These are phyloP conservation scores for Styela clava DNA, from an alignment of 23 tunicate species.

Conservation along the genomic window DNA sequence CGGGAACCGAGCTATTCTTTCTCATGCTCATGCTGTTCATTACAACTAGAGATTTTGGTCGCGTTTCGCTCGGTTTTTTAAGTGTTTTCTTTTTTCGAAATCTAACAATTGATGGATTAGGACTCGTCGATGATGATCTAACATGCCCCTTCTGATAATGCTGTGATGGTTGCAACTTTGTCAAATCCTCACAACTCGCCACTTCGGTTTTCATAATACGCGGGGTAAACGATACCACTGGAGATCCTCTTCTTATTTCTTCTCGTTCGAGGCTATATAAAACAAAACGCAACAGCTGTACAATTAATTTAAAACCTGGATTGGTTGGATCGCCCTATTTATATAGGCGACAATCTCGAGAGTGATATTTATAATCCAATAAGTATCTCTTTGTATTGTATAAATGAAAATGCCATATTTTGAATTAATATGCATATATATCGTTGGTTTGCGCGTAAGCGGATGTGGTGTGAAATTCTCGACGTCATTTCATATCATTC, in stretches of 20 bases:
- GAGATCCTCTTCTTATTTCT: neutral
- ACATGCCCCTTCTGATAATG: neutral
- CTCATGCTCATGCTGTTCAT: neutral
- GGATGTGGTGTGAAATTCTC: no score
- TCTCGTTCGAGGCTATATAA: neutral
- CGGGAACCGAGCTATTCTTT: neutral
- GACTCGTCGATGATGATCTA: constrained; percentile 1
- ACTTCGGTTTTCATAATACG: neutral
- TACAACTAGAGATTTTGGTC: constrained; percentile 21
- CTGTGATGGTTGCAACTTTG: neutral
- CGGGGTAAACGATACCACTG: neutral
- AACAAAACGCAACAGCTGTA: no score
- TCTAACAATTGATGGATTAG: neutral
- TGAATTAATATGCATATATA: no score
- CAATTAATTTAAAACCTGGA: no score
- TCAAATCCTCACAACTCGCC: neutral
- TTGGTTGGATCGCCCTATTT: no score
- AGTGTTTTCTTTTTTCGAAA: neutral
- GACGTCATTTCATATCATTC: no score
- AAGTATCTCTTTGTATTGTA: no score
- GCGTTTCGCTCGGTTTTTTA: constrained; percentile 6
- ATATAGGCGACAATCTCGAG: no score
- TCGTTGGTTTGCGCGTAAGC: no score
- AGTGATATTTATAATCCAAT: no score
- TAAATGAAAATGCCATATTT: no score